phyloP scores from a whole-genome alignment of 2,888 invertebrate genomes.

The Corythucha ciliata region DNA sequence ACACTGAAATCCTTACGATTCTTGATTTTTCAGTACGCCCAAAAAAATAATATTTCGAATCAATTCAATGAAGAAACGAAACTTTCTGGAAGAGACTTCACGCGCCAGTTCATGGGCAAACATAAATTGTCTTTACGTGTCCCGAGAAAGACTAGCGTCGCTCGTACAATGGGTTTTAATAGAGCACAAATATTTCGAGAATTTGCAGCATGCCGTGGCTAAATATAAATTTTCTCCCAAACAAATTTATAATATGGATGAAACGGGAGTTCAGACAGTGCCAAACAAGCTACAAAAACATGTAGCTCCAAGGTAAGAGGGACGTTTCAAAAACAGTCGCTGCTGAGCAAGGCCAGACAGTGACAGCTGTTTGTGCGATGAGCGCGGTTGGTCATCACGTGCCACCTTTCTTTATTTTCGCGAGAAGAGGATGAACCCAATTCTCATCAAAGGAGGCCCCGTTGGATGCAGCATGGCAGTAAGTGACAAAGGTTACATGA shows the following conservation, averaged over 20 bases:
- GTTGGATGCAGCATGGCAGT: too few species aligned
- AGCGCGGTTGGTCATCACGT: too few species aligned
- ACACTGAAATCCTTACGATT: slow-evolving; percentile 7
- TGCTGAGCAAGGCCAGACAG: slow-evolving; percentile 8
- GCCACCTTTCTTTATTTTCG: too few species aligned
- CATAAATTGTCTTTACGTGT: background rate
- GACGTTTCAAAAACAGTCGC: slow-evolving; percentile 1
- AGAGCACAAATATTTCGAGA: slow-evolving; percentile 1
- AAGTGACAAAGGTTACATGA: too few species aligned
- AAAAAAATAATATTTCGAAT: background rate
- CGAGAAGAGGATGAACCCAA: too few species aligned
- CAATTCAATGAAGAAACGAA: background rate
- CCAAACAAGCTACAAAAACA: slow-evolving; percentile 1
- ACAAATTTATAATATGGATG: slow-evolving; percentile 10
- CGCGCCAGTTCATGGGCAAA: background rate
- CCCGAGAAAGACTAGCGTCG: slow-evolving; percentile 5
- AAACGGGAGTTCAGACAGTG: background rate
- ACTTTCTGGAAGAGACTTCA: slow-evolving; percentile 1
- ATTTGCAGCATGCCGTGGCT: background rate
- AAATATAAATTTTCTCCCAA: slow-evolving; percentile 2
- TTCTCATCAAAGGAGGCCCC: too few species aligned
- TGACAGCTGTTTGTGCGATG: too few species aligned
- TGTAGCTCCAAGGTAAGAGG: slow-evolving; percentile 1
- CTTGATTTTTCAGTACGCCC: background rate
- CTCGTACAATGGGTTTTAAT: slow-evolving; percentile 6